Evolutionary conservation across 2,113 vertebrate genomes (phyloP).

Genomic region (Tauraco erythrolophus): DNA sequence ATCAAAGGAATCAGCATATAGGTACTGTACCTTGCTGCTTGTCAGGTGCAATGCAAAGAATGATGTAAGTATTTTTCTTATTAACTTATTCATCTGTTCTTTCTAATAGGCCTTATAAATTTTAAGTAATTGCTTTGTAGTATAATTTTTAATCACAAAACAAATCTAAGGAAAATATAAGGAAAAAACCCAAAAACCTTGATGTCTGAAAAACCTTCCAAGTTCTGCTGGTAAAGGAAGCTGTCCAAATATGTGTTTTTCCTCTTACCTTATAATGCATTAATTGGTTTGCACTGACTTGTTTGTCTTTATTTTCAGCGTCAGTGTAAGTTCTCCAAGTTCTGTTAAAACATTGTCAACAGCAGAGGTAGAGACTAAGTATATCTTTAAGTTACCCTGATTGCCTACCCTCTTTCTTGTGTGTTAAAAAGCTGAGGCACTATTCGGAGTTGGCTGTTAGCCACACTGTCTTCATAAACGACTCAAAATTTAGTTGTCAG

Average conservation of each 20-base stretch:
- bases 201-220: neutral
- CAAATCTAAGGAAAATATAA: neutral
- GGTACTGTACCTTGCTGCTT: rapidly evolving
- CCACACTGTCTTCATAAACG: neutral
- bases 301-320: neutral
- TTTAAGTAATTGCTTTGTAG: neutral
- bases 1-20: neutral
- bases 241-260: neutral
- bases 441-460: neutral
- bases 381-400: neutral
- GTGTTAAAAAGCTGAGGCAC: neutral
- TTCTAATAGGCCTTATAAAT: neutral
- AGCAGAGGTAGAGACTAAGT: neutral
- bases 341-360: neutral
- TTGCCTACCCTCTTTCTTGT: neutral
- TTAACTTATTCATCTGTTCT: neutral
- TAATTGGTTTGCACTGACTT: neutral
- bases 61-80: neutral
- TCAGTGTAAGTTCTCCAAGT: neutral
- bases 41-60: neutral
- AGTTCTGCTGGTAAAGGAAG: neutral
- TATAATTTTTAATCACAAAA: neutral
- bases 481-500: constrained; percentile 15
- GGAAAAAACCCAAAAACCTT: neutral
- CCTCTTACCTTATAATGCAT: neutral